Percentiles rank a stretch among this genome's conserved stretches.
phyloP scores from a whole-genome alignment of 2,888 invertebrate genomes.

The Schizaphis graminum region DNA sequence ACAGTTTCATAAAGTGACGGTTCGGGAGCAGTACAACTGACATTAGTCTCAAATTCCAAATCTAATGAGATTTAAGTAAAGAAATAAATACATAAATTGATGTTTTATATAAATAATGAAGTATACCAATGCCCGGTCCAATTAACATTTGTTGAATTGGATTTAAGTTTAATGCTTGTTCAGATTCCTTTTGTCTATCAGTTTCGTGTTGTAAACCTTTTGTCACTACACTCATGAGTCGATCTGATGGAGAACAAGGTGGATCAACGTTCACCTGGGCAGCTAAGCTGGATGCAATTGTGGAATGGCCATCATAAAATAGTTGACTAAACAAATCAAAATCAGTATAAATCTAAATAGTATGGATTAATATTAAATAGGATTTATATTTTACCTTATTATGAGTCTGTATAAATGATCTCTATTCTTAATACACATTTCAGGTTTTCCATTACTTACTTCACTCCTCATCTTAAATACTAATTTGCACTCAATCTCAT shows the following conservation, averaged over 20 bases:
- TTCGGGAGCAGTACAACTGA: slow-evolving; percentile 92
- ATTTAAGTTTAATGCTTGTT: slow-evolving; percentile 74
- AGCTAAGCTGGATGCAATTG: slow-evolving; percentile 88
- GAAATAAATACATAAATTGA: not conserved
- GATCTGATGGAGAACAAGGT: slow-evolving; percentile 95
- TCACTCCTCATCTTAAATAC: slow-evolving; percentile 52
- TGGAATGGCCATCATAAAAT: slow-evolving; percentile 96
- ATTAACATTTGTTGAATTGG: slow-evolving; percentile 75
- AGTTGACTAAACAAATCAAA: slow-evolving; percentile 82
- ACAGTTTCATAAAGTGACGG: slow-evolving; percentile 98
- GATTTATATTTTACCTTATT: slow-evolving; percentile 80
- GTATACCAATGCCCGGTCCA: slow-evolving; percentile 77
- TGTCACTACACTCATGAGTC: slow-evolving; percentile 84
- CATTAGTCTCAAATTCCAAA: slow-evolving; percentile 96
- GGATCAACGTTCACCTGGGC: slow-evolving; percentile 90
- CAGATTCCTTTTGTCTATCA: slow-evolving; percentile 75
- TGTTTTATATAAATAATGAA: not conserved
- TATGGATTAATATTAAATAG: not conserved
- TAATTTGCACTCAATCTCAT: not conserved
- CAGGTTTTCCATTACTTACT: slow-evolving; percentile 74
- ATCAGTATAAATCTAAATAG: slow-evolving; percentile 7
- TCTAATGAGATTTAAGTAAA: slow-evolving; percentile 73
- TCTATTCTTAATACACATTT: slow-evolving; percentile 80
- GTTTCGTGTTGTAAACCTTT: slow-evolving; percentile 89
- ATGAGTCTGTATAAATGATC: slow-evolving; percentile 92